phyloP scores from a whole-genome alignment of 2,113 vertebrate species.

The Paralichthys olivaceus region DNA sequence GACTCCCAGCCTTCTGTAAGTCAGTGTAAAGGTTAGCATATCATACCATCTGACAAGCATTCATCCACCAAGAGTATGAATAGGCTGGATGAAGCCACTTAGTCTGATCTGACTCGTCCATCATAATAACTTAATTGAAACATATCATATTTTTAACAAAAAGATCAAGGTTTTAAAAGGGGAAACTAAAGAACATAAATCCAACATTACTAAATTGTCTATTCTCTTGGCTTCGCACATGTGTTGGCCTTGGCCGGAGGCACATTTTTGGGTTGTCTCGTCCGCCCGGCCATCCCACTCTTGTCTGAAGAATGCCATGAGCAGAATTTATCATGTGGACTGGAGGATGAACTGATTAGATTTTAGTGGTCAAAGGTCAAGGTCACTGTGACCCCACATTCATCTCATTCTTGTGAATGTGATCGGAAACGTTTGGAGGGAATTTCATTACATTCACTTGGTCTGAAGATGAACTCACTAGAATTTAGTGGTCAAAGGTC shows the following conservation, averaged over 20 bases:
- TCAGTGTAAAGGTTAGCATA: not conserved
- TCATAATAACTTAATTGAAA: no score
- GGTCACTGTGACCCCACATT: not conserved
- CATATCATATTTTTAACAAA: no score
- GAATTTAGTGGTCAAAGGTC: no score
- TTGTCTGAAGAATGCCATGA: not conserved
- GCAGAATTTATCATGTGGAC: not conserved
- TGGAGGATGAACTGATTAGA: not conserved
- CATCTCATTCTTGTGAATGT: not conserved
- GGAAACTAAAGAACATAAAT: no score
- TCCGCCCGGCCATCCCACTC: not conserved
- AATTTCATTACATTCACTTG: not conserved
- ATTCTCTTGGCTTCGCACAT: not conserved
- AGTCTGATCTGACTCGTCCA: no score
- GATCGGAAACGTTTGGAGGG: not conserved
- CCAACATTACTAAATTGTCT: no score
- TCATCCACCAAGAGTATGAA: no score
- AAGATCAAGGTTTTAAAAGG: no score
- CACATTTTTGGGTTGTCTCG: not conserved
- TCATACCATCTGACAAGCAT: no score
- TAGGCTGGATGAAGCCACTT: no score
- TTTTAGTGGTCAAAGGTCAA: not conserved
- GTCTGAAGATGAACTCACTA: no score
- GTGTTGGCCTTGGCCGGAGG: not conserved
- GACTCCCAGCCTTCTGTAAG: slow-evolving; percentile 8